A percentile compares a stretch with the other conserved stretches of the same genome.
Evolutionary conservation across 2,113 vertebrate species (phyloP).

Genomic region (Protobothrops flavoviridis): DNA sequence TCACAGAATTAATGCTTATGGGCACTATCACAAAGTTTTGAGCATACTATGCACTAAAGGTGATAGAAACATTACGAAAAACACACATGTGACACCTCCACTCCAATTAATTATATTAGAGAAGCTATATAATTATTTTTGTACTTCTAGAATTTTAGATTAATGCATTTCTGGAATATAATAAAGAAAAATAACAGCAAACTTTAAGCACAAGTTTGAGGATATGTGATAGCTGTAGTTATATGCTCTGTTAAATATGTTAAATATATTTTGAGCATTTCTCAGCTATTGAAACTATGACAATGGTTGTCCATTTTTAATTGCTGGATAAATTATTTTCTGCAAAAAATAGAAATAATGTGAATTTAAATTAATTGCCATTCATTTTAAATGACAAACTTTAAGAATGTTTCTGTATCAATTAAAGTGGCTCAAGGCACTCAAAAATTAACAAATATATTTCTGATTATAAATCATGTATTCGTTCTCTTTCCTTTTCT

Average conservation of each 20-base stretch:
- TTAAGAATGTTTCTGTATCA: not conserved
- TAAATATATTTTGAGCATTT: not conserved
- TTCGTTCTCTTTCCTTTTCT: constrained; percentile 9
- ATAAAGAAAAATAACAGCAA: not conserved
- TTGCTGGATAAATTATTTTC: not conserved
- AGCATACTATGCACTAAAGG: not conserved
- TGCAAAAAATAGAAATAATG: not conserved
- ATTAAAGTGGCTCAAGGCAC: not conserved
- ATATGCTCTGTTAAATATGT: not conserved
- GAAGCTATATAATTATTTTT: not conserved
- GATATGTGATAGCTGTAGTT: not conserved
- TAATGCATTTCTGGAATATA: not conserved
- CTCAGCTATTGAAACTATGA: not conserved
- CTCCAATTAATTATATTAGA: not conserved
- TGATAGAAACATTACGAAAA: not conserved
- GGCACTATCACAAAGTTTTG: not conserved
- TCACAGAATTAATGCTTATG: not conserved
- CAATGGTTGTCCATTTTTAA: not conserved
- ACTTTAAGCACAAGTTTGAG: not conserved
- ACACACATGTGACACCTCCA: not conserved
- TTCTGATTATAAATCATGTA: not conserved
- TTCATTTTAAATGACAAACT: not conserved
- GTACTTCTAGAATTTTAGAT: not conserved
- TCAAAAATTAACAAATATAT: not conserved
- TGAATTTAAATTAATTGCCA: not conserved